Evolutionary conservation across 1,140 invertebrate genomes (phyloP), one percentile per base, ranked within the genome.

Genomic region (Drosophila subobscura): DNA sequence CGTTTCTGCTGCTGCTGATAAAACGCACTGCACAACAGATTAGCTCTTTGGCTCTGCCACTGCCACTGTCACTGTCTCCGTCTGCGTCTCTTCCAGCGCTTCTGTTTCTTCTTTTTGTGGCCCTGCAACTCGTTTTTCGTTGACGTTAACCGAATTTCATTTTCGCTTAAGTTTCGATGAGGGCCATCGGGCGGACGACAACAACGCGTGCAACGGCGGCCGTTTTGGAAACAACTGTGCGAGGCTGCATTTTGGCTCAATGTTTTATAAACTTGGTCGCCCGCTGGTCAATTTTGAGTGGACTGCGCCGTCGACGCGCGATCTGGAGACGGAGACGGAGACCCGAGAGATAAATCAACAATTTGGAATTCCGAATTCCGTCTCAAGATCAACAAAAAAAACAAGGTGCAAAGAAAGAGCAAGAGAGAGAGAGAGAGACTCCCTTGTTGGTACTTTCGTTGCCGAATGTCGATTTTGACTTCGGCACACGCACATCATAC

Each of bases 161-260:
- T 79, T 66, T 57, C 23, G 58, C 56, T 73, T 45, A 66, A 73
- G 25, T 65, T 60, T 49, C 67, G 61, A 67, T 58, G 77, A 76
- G 68, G 60, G 60, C 78, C 72, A 72, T 12, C 33, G 33, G 33
- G 10, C 33, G 12, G 10, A 37, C 33, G 33, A 37, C 78, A 58
- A 57, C 58, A 57, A 68, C 83, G 81, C 81, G 83, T 86, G 81
- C 81, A 88, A 88, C 83, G 33, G 33, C 83, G 33, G 33, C 10
- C 33, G 83, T 75, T 76, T 68, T 86, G 56, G 74, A 65, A 83
- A 68, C 83, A 86, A 86, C 83, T 86, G 83, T 86, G 83, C 75
- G 83, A 74, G 79, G 72, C 78, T 86, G 83, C 83, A 86, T 83
- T 86, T 88, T 88, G 83, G 83, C 83, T 80, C 84, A 86, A 86